Base-by-base conservation (phyloP, 2,797 vertebrate genomes). In the Diglossa cyanea region DNA sequence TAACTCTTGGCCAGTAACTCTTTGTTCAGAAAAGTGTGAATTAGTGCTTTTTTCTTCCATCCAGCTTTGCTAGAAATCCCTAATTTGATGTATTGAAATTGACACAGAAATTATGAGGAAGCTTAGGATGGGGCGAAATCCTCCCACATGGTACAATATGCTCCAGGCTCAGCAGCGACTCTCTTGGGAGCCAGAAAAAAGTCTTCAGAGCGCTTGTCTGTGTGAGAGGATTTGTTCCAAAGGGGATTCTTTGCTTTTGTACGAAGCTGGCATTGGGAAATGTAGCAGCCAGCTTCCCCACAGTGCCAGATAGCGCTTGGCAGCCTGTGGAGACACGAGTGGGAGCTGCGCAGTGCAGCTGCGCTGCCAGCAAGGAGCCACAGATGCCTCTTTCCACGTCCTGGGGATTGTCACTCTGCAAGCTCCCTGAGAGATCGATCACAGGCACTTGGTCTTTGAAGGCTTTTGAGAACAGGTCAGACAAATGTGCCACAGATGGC, bases 141-240 rank as follows among this genome's bases (percentile, higher is more conserved):
- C 81, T 96, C 91, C 94, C 74, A 87, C 74, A 14, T 14, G 47
- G 50, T 65, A 33, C 86, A 91, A 66, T 82, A 60, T 90, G 91
- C 86, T 96, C 42, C 67, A 71, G 71, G 88, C 79, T 93, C 86
- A 60, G 86, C 86, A 76, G 55, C 0, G 0, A 37, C 75, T 89
- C 33, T 74, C 62, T 62, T 40, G 51, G 61, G 67, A 84, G 67
- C 71, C 83, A 88, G 54, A 7, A 79, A 83, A 67, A 80, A n/a
- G 20, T 28, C 75, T 42, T 83, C 54, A 11, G 58, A 74, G 45
- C 13, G 26, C 54, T 31, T 26, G 13, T 45, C 35, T n/a, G 39
- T 65, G 33, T 6, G 73, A 75, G 44, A 72, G 67, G 47, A 70
- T 84, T 90, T 76, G 77, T 37, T 88, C 62, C 44, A 51, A 50